A percentile compares a stretch with the other conserved stretches of the same genome.
These are phyloP conservation scores for Centropus unirufus DNA, from an alignment of 2,113 vertebrate genomes.

Conservation along the genomic window DNA sequence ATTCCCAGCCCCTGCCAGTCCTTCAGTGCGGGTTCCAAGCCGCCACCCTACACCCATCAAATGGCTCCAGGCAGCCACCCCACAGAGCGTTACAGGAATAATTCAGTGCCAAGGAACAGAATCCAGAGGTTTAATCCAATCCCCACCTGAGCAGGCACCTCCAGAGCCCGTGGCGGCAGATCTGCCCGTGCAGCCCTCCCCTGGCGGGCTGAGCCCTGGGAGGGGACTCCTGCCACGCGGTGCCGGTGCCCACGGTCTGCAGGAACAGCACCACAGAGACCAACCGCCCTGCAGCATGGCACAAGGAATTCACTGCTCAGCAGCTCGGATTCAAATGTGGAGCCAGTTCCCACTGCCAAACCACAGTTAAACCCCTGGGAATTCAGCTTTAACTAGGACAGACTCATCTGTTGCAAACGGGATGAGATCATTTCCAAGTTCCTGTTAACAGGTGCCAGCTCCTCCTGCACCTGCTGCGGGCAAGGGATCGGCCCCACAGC, in stretches of 20 bases:
- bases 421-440: conserved; percentile 59
- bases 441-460: conserved; percentile 61
- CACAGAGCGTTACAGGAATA: fast-evolving
- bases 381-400: conserved; percentile 12
- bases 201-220: neutral
- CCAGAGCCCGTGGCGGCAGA: neutral
- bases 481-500: neutral
- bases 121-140: neutral
- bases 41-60: neutral
- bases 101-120: neutral
- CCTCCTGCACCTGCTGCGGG: conserved; percentile 37
- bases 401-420: conserved; percentile 21
- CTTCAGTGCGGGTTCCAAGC: fast-evolving
- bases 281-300: neutral
- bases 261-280: neutral
- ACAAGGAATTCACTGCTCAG: conserved; percentile 6
- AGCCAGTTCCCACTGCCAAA: neutral
- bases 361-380: conserved; percentile 38
- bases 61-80: fast-evolving
- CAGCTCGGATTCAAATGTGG: neutral
- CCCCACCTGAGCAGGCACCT: neutral
- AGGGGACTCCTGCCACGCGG: neutral
- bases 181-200: neutral
- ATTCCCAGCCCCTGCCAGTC: neutral
- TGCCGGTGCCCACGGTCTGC: neutral